Evolutionary conservation across 2,888 invertebrate genomes (phyloP), one percentile per base, ranked within the genome.

Genomic region (Cryptus viduatorius): DNA sequence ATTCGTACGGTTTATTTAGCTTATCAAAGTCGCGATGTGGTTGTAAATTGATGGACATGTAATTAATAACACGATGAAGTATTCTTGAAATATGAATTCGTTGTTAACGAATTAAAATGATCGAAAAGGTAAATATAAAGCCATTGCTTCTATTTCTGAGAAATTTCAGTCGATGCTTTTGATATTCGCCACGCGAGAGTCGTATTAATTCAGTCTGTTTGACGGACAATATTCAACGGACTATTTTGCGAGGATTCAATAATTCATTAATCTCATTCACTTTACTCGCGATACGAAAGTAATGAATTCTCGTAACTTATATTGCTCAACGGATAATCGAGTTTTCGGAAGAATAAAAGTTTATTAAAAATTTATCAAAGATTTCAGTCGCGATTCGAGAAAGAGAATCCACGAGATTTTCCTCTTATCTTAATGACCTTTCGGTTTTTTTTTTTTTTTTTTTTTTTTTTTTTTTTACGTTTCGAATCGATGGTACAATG

Each of bases 211-310:
- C n/a, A 61, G 14, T 61, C 61, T 61, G 10, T 61, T 31, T 61
- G 61, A 61, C 12, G 29, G 4, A 10, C 14, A 61, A n/a, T 61
- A 31, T 61, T 31, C 61, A 29, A 31, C 29, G 3, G 29, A 14
- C 31, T 61, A 14, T 29, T 31, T 7, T 29, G n/a, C 31, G 31
- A 31, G 5, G 1, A 31, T 29, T 61, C 29, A 31, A 61, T 31
- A 31, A 61, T 61, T 61, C 61, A 61, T 61, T 61, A 61, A 61
- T 61, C 61, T 61, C 61, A 31, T 31, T 31, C 61, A n/a, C 31
- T 61, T 61, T 4, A 24, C 31, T 61, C n/a, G 14, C 5, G 4
- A 61, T 61, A 7, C 7, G 31, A 5, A 31, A 31, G 29, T 61
- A 61, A 61, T 61, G 61, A 14, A 61, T 31, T 61, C 29, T 5